Evolutionary conservation across 2,888 invertebrate genomes (phyloP).

Genomic region (Galeruca laticollis): DNA sequence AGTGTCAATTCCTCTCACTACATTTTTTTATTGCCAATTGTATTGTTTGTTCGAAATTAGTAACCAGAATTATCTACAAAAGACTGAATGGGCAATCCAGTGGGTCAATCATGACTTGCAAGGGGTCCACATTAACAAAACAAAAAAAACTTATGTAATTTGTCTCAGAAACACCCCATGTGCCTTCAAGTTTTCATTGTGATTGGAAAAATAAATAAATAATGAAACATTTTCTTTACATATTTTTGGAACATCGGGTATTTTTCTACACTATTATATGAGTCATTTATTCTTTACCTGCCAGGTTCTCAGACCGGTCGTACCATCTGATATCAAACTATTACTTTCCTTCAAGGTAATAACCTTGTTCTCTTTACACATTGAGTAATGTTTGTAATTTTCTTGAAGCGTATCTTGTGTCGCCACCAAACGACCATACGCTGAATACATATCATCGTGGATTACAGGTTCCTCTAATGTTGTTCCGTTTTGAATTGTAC

Average conservation of each 20-base stretch:
- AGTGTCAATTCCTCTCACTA: no score
- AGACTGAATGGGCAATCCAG: no score
- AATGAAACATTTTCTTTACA: background rate
- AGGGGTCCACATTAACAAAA: no score
- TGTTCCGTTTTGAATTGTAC: slow-evolving; percentile 26
- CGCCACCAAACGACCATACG: slow-evolving; percentile 71
- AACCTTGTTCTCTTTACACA: slow-evolving; percentile 58
- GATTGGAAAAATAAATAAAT: background rate
- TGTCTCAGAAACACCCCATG: no score
- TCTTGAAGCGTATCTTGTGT: slow-evolving; percentile 64
- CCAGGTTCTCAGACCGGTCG: slow-evolving; percentile 85
- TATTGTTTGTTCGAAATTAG: no score
- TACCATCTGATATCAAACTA: slow-evolving; percentile 80
- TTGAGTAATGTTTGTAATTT: slow-evolving; percentile 74
- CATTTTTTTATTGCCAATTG: no score
- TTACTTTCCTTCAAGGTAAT: slow-evolving; percentile 78
- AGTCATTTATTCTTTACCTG: slow-evolving; percentile 69
- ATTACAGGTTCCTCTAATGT: slow-evolving; percentile 67
- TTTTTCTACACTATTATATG: slow-evolving; percentile 1
- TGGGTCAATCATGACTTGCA: no score
- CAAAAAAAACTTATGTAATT: no score
- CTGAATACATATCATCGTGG: slow-evolving; percentile 75
- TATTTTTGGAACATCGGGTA: background rate
- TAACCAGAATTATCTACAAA: no score
- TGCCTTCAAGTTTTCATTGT: background rate